Evolutionary conservation across 2,113 vertebrate genomes (phyloP), one percentile per base, ranked within the genome.

Genomic region (Rafetus swinhoei): DNA sequence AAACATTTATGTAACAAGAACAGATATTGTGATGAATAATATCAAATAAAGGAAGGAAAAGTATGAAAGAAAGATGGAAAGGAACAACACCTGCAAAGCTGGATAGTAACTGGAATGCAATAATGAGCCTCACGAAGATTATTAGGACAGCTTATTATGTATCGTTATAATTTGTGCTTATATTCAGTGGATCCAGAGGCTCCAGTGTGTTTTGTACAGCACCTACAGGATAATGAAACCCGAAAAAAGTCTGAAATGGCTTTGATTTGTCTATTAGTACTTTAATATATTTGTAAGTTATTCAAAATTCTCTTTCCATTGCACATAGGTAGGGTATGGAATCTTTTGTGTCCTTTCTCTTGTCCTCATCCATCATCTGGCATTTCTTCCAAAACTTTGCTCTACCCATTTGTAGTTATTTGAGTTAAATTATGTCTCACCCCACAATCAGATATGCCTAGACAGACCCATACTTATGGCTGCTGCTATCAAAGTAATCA

Each of bases 361-460:
- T 88, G 25, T 62, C 72, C 21, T 91, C 85, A 45, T 93, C 55
- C 79, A 52, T 24, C 2, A 55, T 93, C 12, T 12, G 84, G 13
- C 81, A 87, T 80, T 56, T 32, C 39, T 90, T 65, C 74, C 83
- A 5, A 79, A 69, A 79, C 77, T 84, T 95, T 95, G 91, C 91
- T 95, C 72, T 57, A 90, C 85, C 62, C 62, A 77, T 87, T 95
- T 89, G 77, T 80, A 96, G 91, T 90, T 93, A 94, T 93, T 93
- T 96, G 45, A 89, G 93, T 92, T 93, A 93, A 96, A 95, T 93
- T 85, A 94, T 90, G 84, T 84, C 53, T 82, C 88, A 35, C n/a
- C 18, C 19, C n/a, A 72, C 65, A 88, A 5, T 92, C 86, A 35
- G 24, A 13, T 77, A 39, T 77, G 21, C 24, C 22, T 21, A 18